Base-by-base conservation (phyloP, 2,797 vertebrate species). In the Esox masquinongy region DNA sequence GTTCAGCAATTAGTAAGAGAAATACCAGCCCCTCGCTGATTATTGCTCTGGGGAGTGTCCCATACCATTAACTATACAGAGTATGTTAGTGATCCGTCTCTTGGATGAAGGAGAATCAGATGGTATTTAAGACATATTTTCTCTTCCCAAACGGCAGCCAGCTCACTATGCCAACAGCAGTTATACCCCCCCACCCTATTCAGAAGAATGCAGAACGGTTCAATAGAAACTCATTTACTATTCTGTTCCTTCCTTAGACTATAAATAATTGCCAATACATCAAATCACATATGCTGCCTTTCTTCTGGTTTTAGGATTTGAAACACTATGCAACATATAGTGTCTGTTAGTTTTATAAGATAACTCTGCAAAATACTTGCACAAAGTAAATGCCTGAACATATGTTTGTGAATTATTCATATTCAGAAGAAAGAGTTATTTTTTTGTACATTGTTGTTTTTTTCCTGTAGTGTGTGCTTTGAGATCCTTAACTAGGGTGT, bases 91-190 rank as follows among this genome's bases (percentile, higher is more conserved):
- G 79, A 79, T 88, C 86, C 83, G 81, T 73, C 72, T 49, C 56
- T 7, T 66, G 83, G 82, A 84, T 84, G 77, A 82, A 76, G 83
- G 75, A 69, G 81, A 84, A 85, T 90, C 85, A 83, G 79, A 74
- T 81, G 77, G 77, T 85, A 88, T 89, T 90, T 88, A 87, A 84
- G 85, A 77, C 78, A 82, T 92, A 59, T 24, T 85, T 89, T 87
- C 82, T 87, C 74, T 34, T 66, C 29, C 63, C 63, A 31, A 66
- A 66, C 16, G 26, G 31, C 63, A 66, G 24, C 29, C 29, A 14
- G 29, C 63, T 66, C 26, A 34, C n/a, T 66, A 15, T 34, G 63
- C 24, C 29, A 66, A 66, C 63, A 29, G 63, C 31, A 66, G 63
- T 2, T 24, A 31, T 34, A 31, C 22, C 56, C 56, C 56, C 11